Evolutionary conservation across 2,888 invertebrate species (phyloP).

Genomic region (Neoscelio sp.): DNA sequence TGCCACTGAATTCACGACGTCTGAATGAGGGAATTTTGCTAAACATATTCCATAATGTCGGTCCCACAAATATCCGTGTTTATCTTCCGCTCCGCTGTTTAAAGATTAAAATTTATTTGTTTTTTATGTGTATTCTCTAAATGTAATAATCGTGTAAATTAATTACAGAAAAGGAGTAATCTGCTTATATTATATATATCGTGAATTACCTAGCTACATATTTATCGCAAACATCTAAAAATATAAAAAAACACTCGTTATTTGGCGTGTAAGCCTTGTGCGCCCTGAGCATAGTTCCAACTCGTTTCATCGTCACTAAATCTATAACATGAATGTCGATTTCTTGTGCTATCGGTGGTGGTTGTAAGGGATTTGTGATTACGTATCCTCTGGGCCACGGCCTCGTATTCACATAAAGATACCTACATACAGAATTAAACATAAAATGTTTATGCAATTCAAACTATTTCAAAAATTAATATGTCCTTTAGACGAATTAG

Average conservation of each 20-base stretch:
- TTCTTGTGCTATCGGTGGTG: slow-evolving; percentile 93
- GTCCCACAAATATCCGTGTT: slow-evolving; percentile 93
- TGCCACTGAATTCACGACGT: slow-evolving; percentile 94
- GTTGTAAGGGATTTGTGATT: slow-evolving; percentile 90
- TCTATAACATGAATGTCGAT: slow-evolving; percentile 95
- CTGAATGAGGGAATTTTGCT: slow-evolving; percentile 89
- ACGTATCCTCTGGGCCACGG: slow-evolving; percentile 92
- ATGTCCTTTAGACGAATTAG: too few species aligned
- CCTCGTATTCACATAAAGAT: slow-evolving; percentile 92
- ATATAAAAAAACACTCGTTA: slow-evolving; percentile 94
- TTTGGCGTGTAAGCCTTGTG: slow-evolving; percentile 94
- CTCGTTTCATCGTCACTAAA: slow-evolving; percentile 89
- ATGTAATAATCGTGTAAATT: too few species aligned
- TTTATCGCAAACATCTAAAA: slow-evolving; percentile 91
- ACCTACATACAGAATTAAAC: too few species aligned
- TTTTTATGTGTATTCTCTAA: too few species aligned
- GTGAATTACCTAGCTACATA: slow-evolving; percentile 91
- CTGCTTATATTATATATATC: neutral
- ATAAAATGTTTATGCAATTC: too few species aligned
- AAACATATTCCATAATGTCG: slow-evolving; percentile 92
- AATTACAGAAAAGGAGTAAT: too few species aligned
- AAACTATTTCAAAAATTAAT: too few species aligned
- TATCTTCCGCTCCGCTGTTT: slow-evolving; percentile 92
- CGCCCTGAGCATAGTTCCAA: slow-evolving; percentile 90
- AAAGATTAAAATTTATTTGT: slow-evolving; percentile 68